phyloP scores from a whole-genome alignment of 2,888 invertebrate species.

The Beris morrisii region DNA sequence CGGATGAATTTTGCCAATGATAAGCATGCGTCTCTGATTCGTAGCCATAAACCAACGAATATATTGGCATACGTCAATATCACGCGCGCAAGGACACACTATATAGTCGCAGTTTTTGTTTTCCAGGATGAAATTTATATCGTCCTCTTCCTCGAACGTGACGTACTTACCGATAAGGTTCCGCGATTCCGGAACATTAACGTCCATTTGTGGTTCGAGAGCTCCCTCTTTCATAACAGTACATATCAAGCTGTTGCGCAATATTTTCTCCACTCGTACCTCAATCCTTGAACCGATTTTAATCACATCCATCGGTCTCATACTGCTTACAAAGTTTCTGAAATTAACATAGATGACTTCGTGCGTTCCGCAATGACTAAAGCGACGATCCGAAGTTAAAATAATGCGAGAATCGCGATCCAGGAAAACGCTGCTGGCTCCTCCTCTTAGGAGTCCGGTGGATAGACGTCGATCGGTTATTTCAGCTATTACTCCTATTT shows the following conservation, averaged over 20 bases:
- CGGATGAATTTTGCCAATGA: constrained; percentile 29
- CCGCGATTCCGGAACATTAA: constrained; percentile 7
- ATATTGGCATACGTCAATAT: constrained; percentile 18
- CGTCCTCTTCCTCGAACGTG: constrained; percentile 27
- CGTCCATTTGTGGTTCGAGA: constrained; percentile 12
- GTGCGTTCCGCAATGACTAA: constrained; percentile 21
- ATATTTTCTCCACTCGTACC: constrained; percentile 8
- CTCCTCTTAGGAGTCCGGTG: constrained; percentile 28
- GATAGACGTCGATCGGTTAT: constrained; percentile 19
- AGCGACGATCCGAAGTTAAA: constrained; percentile 32
- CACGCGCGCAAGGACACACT: constrained; percentile 25
- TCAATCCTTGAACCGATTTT: constrained; percentile 23
- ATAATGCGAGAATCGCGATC: constrained; percentile 30
- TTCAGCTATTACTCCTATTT: constrained; percentile 30
- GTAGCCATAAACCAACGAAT: constrained; percentile 29
- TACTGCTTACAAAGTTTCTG: background rate
- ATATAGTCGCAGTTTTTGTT: constrained; percentile 27
- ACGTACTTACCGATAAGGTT: constrained; percentile 9
- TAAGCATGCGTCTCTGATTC: constrained; percentile 13
- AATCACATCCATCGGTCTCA: constrained; percentile 16
- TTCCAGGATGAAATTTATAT: constrained; percentile 29
- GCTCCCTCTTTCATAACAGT: constrained; percentile 19
- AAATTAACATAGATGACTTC: constrained; percentile 32
- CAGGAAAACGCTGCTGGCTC: constrained; percentile 14
- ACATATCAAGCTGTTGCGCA: constrained; percentile 14